A percentile compares a stretch with the other conserved stretches of the same genome.
phyloP scores from a whole-genome alignment of 1,140 invertebrate species.

The Drosophila repletoides region DNA sequence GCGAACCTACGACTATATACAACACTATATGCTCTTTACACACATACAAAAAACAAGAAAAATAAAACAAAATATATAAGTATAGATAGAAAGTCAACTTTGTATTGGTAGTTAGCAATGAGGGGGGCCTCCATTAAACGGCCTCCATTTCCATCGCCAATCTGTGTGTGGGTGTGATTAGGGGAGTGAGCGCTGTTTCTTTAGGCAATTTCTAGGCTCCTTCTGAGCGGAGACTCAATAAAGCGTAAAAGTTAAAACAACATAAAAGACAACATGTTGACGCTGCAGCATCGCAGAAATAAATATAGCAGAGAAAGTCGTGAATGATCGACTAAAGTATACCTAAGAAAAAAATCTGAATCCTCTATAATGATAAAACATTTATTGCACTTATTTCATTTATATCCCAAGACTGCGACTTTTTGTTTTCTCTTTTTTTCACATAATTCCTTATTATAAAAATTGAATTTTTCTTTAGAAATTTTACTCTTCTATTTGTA shows the following conservation, averaged over 20 bases:
- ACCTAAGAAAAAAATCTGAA: too few relatives aligned
- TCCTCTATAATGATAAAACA: too few relatives aligned
- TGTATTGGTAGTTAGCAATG: slow-evolving; percentile 35
- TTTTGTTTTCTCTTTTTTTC: too few relatives aligned
- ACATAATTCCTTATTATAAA: too few relatives aligned
- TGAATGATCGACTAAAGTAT: neutral
- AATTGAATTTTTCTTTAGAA: too few relatives aligned
- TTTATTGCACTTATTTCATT: too few relatives aligned
- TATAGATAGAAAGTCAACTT: slow-evolving; percentile 1
- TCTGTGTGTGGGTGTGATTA: neutral
- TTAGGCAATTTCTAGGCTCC: slow-evolving; percentile 20
- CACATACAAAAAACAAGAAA: slow-evolving; percentile 18
- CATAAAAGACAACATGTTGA: slow-evolving; percentile 44
- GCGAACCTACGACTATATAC: slow-evolving; percentile 5
- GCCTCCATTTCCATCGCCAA: neutral
- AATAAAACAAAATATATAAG: neutral
- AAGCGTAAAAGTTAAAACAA: slow-evolving; percentile 50
- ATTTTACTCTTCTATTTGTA: too few relatives aligned
- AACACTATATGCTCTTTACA: slow-evolving; percentile 7
- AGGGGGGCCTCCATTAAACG: slow-evolving; percentile 26
- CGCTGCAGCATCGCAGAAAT: slow-evolving; percentile 23
- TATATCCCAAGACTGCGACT: too few relatives aligned
- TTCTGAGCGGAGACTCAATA: slow-evolving; percentile 44
- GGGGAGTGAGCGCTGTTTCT: slow-evolving; percentile 6
- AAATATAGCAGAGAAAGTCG: slow-evolving; percentile 3